Conservation (phyloP, 2,113 vertebrate genomes). For the Lepus europaeus region DNA sequence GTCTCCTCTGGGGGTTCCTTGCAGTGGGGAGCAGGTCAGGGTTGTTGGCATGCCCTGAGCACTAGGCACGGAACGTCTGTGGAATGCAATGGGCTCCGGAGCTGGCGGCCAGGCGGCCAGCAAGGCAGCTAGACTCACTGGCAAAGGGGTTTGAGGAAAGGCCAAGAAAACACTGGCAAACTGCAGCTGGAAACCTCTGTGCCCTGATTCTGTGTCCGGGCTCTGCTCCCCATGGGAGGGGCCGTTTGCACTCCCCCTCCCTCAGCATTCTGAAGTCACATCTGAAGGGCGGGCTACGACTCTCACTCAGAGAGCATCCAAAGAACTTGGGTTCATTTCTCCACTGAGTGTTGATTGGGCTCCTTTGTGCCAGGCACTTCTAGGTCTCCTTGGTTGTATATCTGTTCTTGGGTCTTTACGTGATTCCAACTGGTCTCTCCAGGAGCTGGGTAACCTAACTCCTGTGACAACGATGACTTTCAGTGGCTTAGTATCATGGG, state of each 20-base stretch:
- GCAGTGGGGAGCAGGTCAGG: neutral
- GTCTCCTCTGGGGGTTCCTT: neutral
- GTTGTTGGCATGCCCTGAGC: neutral
- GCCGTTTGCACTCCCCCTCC: neutral
- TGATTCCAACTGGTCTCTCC: neutral
- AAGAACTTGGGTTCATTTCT: constrained; percentile 23
- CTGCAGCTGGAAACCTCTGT: neutral
- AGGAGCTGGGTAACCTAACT: neutral
- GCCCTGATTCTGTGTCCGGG: neutral
- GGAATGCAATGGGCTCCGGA: neutral
- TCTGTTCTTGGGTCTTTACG: neutral
- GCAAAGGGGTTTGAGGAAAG: neutral
- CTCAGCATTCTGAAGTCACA: neutral
- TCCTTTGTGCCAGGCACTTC: neutral
- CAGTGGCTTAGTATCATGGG: neutral
- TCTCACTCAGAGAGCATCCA: neutral
- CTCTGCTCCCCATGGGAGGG: neutral
- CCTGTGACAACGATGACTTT: neutral
- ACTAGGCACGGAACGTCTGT: neutral
- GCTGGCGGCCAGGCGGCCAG: neutral
- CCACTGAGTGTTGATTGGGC: neutral
- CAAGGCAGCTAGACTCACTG: neutral
- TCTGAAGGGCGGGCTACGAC: too few species aligned
- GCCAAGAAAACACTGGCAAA: neutral
- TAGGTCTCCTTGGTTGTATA: neutral